Base-by-base conservation (phyloP, 1,140 invertebrate species). In the Elysia chlorotica region DNA sequence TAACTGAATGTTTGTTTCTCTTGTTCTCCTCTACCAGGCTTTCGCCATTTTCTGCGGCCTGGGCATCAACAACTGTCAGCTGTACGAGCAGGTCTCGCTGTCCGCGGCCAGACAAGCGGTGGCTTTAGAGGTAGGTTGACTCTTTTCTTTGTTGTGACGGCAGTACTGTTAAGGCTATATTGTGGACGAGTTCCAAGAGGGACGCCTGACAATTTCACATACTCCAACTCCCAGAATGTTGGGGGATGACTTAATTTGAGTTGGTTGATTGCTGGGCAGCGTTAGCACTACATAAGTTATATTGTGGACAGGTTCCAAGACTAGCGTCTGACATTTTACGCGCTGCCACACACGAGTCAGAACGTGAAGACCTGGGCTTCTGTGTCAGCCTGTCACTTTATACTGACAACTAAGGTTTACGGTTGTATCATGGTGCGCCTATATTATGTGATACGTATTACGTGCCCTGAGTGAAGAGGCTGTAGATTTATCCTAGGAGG, bases 21-120 rank as follows among this genome's bases (percentile, higher is more conserved):
- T 63, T 23, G 25, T 61, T 71, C 21, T 10, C 10, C 2, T 95
- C 79, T 95, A 96, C 81, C 95, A 98, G 88, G 96, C 96, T 2
- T 98, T 99, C 86, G 96, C 96, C 19, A 97, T 98, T 71, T 99
- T 98, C 86, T 98, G 96, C 84, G 96, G 96, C 2, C 90, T 98
- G 21, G 96, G 96, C 0, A 98, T 99, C 72, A 95, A 98, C 86
- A 98, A 99, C 85, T 97, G 96, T 0, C 94, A 96, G 85, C 96
- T 98, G 92, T 98, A 98, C 86, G 96, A 98, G 85, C 80, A 87
- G 61, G 81, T 85, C 6, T 81, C 82, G 0, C 35, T 96, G 83
- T 88, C 97, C 25, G 96, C 97, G 93, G 96, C 96, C 0, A 96
- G 97, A 82, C 96, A 98, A 84, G 95, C 96, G 88, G 95, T 97